These are phyloP conservation scores for Axinella damicornis DNA, from an alignment of 37 sponge, comb jelly and placozoan genomes.

Conservation along the genomic window DNA sequence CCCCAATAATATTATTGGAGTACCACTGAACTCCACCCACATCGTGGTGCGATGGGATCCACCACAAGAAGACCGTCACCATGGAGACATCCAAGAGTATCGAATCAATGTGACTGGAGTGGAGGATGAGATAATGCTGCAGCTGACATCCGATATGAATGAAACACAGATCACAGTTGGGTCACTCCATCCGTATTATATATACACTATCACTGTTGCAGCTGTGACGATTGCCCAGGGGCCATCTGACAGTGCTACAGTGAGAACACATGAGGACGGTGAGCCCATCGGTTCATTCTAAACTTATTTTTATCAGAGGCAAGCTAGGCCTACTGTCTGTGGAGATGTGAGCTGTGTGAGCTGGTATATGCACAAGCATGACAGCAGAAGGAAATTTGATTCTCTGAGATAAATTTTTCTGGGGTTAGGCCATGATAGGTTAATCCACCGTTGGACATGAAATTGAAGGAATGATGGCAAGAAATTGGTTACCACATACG, in stretches of 20 bases:
- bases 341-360: too few species aligned
- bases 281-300: too few species aligned
- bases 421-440: too few species aligned
- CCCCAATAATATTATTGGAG: neutral
- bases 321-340: too few species aligned
- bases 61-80: neutral
- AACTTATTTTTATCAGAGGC: too few species aligned
- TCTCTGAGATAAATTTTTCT: too few species aligned
- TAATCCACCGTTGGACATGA: too few species aligned
- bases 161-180: neutral
- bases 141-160: neutral
- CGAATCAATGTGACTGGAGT: conserved; percentile 13
- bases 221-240: neutral
- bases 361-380: too few species aligned
- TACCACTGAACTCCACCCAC: neutral
- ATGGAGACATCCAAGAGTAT: conserved; percentile 7
- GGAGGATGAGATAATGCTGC: neutral
- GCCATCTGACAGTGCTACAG: neutral
- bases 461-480: too few species aligned
- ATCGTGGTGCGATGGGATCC: conserved; percentile 17
- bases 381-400: too few species aligned
- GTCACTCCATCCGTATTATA: neutral
- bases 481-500: too few species aligned
- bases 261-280: neutral
- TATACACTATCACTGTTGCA: neutral